Conservation (phyloP, 1,140 invertebrate species). For the Drosophila pseudoananassae region DNA sequence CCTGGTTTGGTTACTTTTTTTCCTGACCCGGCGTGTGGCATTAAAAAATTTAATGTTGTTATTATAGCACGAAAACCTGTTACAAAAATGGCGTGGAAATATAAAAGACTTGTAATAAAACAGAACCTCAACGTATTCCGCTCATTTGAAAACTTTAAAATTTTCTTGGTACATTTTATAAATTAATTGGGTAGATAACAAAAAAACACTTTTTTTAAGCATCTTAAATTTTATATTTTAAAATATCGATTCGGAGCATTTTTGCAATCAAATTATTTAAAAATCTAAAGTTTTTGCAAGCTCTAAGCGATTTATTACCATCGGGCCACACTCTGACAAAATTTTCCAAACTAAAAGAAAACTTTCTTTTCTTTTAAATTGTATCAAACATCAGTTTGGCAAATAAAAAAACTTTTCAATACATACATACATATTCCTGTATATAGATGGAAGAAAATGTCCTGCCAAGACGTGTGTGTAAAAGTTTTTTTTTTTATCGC, state of each 20-base stretch:
- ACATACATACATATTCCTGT: constrained; percentile 51
- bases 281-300: constrained; percentile 1
- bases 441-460: constrained; percentile 39
- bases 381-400: constrained; percentile 48
- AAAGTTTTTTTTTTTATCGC: constrained; percentile 31
- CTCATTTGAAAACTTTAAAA: neutral
- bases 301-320: constrained; percentile 26
- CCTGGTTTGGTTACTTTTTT: constrained; percentile 36
- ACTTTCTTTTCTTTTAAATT: constrained; percentile 33
- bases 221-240: too few relatives aligned
- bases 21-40: constrained; percentile 33
- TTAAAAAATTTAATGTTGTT: constrained; percentile 67
- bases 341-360: constrained; percentile 36
- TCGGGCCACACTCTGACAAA: constrained; percentile 49
- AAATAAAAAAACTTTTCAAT: constrained; percentile 68
- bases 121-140: constrained; percentile 5
- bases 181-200: neutral
- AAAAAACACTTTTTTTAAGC: too few relatives aligned
- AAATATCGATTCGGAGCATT: neutral
- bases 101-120: constrained; percentile 5
- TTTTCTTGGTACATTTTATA: neutral
- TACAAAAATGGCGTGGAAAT: constrained; percentile 27
- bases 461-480: constrained; percentile 48
- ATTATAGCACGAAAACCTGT: constrained; percentile 37
- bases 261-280: neutral